Percentiles rank a stretch among this genome's conserved stretches.
Conservation (phyloP, 2,888 invertebrate species). For the Ephialtes manifestator region DNA sequence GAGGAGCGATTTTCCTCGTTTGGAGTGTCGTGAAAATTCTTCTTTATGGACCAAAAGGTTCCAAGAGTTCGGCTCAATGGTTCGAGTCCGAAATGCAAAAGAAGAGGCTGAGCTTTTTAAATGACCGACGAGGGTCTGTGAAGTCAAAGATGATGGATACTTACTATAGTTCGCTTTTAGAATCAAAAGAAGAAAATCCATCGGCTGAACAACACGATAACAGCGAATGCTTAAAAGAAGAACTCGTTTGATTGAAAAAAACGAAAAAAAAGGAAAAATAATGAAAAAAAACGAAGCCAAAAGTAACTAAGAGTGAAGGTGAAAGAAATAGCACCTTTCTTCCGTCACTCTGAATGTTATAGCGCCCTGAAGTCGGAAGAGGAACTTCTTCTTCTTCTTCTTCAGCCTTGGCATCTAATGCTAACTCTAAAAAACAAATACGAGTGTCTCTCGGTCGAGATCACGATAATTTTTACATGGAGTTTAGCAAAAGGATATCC, state of each 20-base stretch:
- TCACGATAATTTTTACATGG: background rate
- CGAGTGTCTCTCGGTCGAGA: background rate
- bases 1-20: conserved; percentile 87
- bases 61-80: conserved; percentile 75
- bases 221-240: conserved; percentile 69
- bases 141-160: conserved; percentile 85
- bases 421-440: background rate
- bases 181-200: conserved; percentile 76
- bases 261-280: background rate
- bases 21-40: conserved; percentile 86
- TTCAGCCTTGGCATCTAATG: background rate
- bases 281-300: background rate
- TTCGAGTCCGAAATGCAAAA: conserved; percentile 79
- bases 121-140: conserved; percentile 76
- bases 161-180: conserved; percentile 84
- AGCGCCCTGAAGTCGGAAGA: background rate
- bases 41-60: conserved; percentile 74
- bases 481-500: background rate
- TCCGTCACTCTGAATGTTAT: background rate
- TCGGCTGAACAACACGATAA: conserved; percentile 70
- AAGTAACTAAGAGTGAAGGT: background rate
- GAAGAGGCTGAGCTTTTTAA: conserved; percentile 78
- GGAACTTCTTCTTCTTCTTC: conserved; percentile 4
- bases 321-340: background rate
- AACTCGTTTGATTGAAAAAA: conserved; percentile 64